Base-by-base conservation (phyloP, 23 tunicate species). In the Diplosoma virens region DNA sequence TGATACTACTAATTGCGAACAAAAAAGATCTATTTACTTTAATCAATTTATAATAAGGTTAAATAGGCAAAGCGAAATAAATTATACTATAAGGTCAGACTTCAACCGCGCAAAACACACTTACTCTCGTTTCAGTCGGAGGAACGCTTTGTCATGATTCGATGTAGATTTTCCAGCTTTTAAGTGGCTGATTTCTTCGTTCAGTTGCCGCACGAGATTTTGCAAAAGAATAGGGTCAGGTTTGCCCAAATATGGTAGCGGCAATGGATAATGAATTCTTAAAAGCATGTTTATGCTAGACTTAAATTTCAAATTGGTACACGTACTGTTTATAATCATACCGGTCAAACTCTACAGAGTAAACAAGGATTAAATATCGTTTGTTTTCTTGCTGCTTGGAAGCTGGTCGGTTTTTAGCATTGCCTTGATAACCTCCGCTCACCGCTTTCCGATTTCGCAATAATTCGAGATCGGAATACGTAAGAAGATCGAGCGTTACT, bases 301-400 rank as follows among this genome's bases (percentile, higher is more conserved):
- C 65, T n/a, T n/a, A n/a, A n/a, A n/a, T n/a, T n/a, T n/a, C n/a
- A n/a, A n/a, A n/a, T n/a, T n/a, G n/a, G n/a, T n/a, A n/a, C n/a
- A n/a, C n/a, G n/a, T n/a, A n/a, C n/a, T n/a, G n/a, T n/a, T n/a
- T n/a, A n/a, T n/a, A n/a, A 55, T 27, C 50, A 16, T 46, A 92
- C 97, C 97, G 67, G 59, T 92, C 97, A 80, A 92, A 92, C 66
- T 92, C 97, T 9, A 92, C 97, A 0, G 97, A 92, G 58, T 92
- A 92, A 30, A 92, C 81, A 0, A 92, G 82, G 41, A 92, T 92
- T 5, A 92, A 73, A 76, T 92, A 92, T 65, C 97, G 66, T 63
- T 85, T 92, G 50, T 92, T 92, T 60, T 92, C 93, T 32, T 92
- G 90, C 33, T 86, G 92, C 30, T 59, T 58, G n/a, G 59, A 45